Conservation (phyloP, 2,113 vertebrate genomes). For the Saguinus midas region DNA sequence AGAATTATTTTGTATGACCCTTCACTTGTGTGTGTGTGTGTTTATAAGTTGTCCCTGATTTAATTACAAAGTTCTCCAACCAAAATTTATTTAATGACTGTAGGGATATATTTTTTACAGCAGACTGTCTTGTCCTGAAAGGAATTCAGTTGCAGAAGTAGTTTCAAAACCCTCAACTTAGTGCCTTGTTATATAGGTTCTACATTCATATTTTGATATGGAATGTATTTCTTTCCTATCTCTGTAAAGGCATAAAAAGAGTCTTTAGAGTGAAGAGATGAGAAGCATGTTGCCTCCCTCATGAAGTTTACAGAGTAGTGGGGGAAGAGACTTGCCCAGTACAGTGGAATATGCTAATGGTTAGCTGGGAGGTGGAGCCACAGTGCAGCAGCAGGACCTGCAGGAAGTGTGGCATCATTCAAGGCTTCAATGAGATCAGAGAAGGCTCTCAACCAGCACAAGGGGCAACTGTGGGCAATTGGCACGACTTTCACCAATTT, state of each 20-base stretch:
- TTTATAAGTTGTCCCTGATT: background rate
- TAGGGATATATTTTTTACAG: background rate
- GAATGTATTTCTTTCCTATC: background rate
- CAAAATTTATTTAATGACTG: background rate
- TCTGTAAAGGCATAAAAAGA: background rate
- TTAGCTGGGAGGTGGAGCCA: background rate
- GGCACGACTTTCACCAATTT: background rate
- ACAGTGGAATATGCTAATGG: rapidly evolving
- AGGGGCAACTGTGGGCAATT: background rate
- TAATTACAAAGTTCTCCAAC: constrained; percentile 15
- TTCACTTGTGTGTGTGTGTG: background rate
- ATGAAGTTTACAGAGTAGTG: background rate
- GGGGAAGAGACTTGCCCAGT: background rate
- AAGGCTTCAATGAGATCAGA: background rate
- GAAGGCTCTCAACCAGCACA: background rate
- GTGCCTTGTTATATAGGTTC: background rate
- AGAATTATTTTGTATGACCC: background rate
- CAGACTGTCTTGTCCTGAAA: background rate
- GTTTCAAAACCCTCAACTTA: background rate
- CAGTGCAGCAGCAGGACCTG: background rate
- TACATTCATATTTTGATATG: background rate
- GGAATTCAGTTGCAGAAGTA: background rate
- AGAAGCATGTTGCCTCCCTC: background rate
- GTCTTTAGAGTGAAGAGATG: background rate
- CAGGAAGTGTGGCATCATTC: rapidly evolving